Evolutionary conservation across 2,113 vertebrate genomes (phyloP).

Genomic region (Eretmochelys imbricata): DNA sequence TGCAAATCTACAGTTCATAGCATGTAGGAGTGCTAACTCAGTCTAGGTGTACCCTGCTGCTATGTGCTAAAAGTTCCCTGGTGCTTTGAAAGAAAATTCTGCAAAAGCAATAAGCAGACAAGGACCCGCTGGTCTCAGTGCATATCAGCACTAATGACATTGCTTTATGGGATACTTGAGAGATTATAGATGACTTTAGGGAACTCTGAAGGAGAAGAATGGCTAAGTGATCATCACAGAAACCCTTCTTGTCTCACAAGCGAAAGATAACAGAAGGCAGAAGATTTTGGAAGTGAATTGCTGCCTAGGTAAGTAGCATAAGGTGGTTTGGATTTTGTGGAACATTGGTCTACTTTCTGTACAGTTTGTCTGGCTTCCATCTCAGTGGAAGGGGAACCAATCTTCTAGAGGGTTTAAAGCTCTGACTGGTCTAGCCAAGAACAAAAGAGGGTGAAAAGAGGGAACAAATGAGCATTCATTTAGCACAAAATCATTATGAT

Average conservation of each 20-base stretch:
- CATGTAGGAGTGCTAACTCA: background rate
- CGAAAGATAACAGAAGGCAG: accelerated
- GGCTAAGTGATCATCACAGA: background rate
- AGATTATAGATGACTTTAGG: background rate
- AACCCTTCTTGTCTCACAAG: accelerated
- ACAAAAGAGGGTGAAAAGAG: background rate
- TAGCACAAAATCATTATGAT: background rate
- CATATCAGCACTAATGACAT: background rate
- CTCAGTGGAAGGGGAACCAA: background rate
- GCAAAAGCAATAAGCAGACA: background rate
- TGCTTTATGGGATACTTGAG: background rate
- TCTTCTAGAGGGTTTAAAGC: background rate
- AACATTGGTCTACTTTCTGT: background rate
- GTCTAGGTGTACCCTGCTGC: background rate
- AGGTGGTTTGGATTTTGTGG: background rate
- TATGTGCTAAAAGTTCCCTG: background rate
- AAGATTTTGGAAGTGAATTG: background rate
- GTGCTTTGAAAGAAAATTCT: background rate
- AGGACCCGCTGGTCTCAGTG: background rate
- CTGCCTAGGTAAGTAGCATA: accelerated
- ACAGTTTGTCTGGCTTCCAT: accelerated
- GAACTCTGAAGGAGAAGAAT: background rate
- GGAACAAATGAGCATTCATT: background rate
- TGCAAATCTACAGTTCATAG: background rate
- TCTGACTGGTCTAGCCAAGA: too few species aligned